phyloP scores from a whole-genome alignment of 2,797 vertebrate species.

The Sorex maritimensis region DNA sequence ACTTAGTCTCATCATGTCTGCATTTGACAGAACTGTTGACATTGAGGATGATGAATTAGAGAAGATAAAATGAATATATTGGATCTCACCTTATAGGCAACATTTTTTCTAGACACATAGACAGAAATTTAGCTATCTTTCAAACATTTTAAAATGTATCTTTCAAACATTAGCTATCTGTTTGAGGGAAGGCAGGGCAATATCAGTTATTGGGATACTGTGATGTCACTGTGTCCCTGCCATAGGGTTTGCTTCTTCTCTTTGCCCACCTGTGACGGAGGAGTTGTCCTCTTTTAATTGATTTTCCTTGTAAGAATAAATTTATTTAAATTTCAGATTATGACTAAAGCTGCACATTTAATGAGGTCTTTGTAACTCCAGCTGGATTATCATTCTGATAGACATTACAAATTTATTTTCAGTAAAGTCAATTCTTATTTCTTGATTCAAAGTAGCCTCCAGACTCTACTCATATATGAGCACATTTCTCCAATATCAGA shows the following conservation, averaged over 20 bases:
- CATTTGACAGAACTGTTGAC: background rate
- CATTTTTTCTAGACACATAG: background rate
- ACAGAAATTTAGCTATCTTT: background rate
- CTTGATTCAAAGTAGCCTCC: background rate
- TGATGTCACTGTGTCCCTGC: background rate
- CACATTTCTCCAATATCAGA: conserved; percentile 12
- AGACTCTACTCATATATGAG: background rate
- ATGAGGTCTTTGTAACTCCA: background rate
- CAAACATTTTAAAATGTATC: too few species aligned
- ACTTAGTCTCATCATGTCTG: background rate
- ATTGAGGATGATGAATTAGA: background rate
- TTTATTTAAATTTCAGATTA: background rate
- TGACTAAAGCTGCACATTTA: background rate
- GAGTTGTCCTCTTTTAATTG: background rate
- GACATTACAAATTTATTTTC: background rate
- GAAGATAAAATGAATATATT: background rate
- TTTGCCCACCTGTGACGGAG: background rate
- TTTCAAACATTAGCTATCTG: too few species aligned
- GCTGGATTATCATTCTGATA: background rate
- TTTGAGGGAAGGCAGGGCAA: background rate
- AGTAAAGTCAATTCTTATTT: conserved; percentile 1
- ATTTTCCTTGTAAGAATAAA: background rate
- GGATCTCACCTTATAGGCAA: background rate
- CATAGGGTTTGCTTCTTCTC: background rate
- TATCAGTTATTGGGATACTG: background rate